These are phyloP conservation scores for Nomada flava DNA, from an alignment of 2,888 invertebrate species.

Conservation along the genomic window DNA sequence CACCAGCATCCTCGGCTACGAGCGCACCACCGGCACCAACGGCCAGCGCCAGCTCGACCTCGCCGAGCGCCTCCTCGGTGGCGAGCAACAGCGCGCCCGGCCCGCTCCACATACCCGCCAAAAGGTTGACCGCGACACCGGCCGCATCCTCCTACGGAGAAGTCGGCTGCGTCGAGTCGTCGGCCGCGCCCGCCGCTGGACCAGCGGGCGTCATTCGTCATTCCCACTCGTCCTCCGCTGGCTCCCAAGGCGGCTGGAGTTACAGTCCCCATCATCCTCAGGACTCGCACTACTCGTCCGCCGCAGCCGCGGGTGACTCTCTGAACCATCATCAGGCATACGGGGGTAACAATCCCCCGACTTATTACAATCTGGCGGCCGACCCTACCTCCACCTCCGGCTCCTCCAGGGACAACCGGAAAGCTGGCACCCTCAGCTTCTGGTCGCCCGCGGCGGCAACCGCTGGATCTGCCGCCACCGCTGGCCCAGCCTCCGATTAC, in stretches of 20 bases:
- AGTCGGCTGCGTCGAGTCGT: conserved; percentile 82
- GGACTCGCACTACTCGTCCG: conserved; percentile 82
- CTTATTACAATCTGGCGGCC: conserved; percentile 91
- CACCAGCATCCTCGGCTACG: conserved; percentile 80
- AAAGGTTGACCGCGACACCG: conserved; percentile 87
- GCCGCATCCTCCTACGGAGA: conserved; percentile 81
- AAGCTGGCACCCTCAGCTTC: conserved; percentile 87
- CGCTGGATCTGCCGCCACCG: conserved; percentile 82
- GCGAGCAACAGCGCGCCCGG: conserved; percentile 90
- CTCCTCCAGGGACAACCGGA: conserved; percentile 86
- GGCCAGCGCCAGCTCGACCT: conserved; percentile 89
- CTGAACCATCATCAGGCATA: conserved; percentile 89
- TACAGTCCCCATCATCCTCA: conserved; percentile 88
- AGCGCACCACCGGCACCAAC: conserved; percentile 83
- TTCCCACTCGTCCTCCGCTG: conserved; percentile 85
- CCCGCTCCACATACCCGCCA: conserved; percentile 95
- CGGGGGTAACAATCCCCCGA: conserved; percentile 86
- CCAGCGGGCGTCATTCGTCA: conserved; percentile 91
- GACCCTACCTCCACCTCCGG: conserved; percentile 86
- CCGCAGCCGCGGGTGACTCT: conserved; percentile 86
- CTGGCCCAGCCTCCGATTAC: conserved; percentile 86
- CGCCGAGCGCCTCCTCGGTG: conserved; percentile 85
- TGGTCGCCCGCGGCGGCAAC: conserved; percentile 87
- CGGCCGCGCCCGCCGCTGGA: conserved; percentile 85
- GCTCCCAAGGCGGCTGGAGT: conserved; percentile 88